Evolutionary conservation across 2,113 vertebrate genomes (phyloP), one percentile per base, ranked within the genome.

Genomic region (Rattus rattus): DNA sequence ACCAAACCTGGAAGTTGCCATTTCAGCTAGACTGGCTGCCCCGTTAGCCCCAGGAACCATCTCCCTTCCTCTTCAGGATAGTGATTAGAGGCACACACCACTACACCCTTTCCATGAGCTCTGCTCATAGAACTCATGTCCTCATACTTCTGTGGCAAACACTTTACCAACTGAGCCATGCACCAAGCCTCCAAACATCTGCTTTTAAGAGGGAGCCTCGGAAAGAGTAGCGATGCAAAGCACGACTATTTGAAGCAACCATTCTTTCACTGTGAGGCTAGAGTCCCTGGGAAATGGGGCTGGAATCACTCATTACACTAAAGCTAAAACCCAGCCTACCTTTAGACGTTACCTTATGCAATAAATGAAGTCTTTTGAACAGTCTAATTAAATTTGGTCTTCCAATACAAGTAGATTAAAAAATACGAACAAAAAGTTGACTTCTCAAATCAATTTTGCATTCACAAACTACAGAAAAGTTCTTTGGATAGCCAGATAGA

Each of bases 371-470:
- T 88, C 36, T 9, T 81, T 83, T 49, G 20, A 26, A 20, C 3
- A 20, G 61, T 67, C 16, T 52, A 73, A 9, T 88, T 95, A 67
- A 94, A 67, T 72, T 89, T 86, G 69, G 5, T 39, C 81, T 95
- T 90, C 39, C 59, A 47, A 65, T 94, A 76, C 6, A 79, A 65
- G 54, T 30, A 81, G 47, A 33, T 22, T 22, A 84, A 96, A 63
- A 7, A 56, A 89, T 88, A 76, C 12, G 85, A 92, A 67, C 2
- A 92, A 56, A 95, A 93, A 14, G 17, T 87, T 79, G 73, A 63
- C 52, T 96, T 96, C n/a, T 76, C 19, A 77, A 83, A 79, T 92
- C 52, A 39, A 85, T 72, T 97, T 92, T 5, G 33, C 70, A 72
- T 94, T 95, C 80, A 94, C 24, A 88, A 88, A 36, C 69, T 24